These are phyloP conservation scores for Lasius fuliginosus DNA, from an alignment of 2,888 invertebrate genomes.

Conservation along the genomic window DNA sequence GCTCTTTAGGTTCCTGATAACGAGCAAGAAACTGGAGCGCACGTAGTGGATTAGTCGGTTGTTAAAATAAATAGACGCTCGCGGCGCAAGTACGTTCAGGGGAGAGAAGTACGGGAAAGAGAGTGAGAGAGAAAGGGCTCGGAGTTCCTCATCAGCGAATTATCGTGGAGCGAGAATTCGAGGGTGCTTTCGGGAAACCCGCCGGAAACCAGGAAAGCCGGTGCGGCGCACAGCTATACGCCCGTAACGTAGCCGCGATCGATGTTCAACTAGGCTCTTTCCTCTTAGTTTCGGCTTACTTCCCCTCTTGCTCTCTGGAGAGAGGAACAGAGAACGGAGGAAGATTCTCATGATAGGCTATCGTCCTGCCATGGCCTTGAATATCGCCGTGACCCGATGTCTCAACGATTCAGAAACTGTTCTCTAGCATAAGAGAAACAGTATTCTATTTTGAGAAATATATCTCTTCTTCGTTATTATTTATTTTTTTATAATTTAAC, in stretches of 20 bases:
- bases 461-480: background rate
- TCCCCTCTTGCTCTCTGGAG: conserved; percentile 17
- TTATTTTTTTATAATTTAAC: background rate
- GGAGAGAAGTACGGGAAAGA: conserved; percentile 35
- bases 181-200: conserved; percentile 50
- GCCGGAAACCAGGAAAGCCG: conserved; percentile 57
- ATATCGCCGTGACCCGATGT: conserved; percentile 28
- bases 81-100: conserved; percentile 34
- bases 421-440: background rate
- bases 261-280: conserved; percentile 45
- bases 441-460: background rate
- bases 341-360: conserved; percentile 22
- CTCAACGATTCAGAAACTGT: conserved; percentile 28
- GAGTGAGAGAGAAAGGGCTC: background rate
- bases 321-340: conserved; percentile 2
- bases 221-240: conserved; percentile 43
- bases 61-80: conserved; percentile 57
- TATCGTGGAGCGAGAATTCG: conserved; percentile 53
- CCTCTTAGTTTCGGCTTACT: conserved; percentile 21
- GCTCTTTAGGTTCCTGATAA: conserved; percentile 39
- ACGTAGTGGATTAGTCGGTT: conserved; percentile 55
- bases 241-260: conserved; percentile 52
- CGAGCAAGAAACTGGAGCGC: conserved; percentile 43
- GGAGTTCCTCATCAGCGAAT: conserved; percentile 50
- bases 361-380: conserved; percentile 41